phyloP scores from a whole-genome alignment of 2,888 invertebrate species.

The Drosophila robusta region DNA sequence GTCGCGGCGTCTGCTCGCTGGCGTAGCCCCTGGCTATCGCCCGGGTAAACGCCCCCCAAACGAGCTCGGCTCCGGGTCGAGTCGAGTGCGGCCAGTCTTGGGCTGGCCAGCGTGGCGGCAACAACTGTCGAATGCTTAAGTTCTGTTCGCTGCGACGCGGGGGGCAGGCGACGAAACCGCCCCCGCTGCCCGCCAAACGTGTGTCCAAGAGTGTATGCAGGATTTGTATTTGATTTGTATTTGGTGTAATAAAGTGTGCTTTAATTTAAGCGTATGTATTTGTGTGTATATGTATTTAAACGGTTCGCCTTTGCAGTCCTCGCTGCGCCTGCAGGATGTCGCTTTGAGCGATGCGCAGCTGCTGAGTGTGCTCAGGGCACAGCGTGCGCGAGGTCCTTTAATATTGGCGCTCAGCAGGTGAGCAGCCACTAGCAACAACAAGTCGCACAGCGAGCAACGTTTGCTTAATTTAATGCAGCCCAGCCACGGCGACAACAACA shows the following conservation, averaged over 20 bases:
- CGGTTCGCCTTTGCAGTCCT: slow-evolving; percentile 53
- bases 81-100: slow-evolving; percentile 24
- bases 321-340: slow-evolving; percentile 73
- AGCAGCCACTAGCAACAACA: slow-evolving; percentile 33
- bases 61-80: neutral
- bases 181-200: slow-evolving; percentile 54
- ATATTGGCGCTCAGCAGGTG: slow-evolving; percentile 82
- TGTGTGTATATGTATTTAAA: neutral
- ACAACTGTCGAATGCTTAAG: slow-evolving; percentile 76
- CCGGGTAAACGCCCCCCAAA: slow-evolving; percentile 65
- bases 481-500: slow-evolving; percentile 5
- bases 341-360: slow-evolving; percentile 71
- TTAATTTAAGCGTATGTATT: slow-evolving; percentile 46
- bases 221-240: slow-evolving; percentile 12
- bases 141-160: slow-evolving; percentile 79
- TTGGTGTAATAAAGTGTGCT: slow-evolving; percentile 61
- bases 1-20: slow-evolving; percentile 76
- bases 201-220: slow-evolving; percentile 74
- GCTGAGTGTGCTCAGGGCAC: slow-evolving; percentile 64
- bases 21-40: slow-evolving; percentile 67
- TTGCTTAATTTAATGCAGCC: slow-evolving; percentile 36
- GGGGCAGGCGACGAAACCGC: slow-evolving; percentile 25
- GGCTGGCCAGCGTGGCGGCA: slow-evolving; percentile 9
- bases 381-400: slow-evolving; percentile 74
- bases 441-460: neutral